Conservation (phyloP, 2,113 vertebrate genomes). For the Loxodonta africana region DNA sequence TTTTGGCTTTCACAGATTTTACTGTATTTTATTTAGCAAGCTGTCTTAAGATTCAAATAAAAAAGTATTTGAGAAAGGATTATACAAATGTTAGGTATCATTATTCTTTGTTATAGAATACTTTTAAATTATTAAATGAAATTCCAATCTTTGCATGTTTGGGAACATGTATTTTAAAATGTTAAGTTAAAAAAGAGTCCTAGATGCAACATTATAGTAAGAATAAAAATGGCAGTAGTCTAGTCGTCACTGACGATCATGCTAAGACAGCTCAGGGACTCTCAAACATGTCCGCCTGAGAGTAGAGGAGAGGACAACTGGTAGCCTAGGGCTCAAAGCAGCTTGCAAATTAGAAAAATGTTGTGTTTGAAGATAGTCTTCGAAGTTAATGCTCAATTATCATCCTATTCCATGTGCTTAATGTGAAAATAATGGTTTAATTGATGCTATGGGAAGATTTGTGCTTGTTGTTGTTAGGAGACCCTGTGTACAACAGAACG, state of each 20-base stretch:
- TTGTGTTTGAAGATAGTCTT: not conserved
- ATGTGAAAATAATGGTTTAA: slow-evolving; percentile 1
- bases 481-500: no score
- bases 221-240: not conserved
- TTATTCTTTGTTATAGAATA: not conserved
- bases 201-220: not conserved
- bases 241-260: not conserved
- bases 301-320: no score
- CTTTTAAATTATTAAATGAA: slow-evolving; percentile 57
- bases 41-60: not conserved
- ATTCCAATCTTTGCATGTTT: not conserved
- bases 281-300: not conserved
- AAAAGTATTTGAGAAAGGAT: not conserved
- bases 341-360: not conserved
- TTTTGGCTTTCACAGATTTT: not conserved
- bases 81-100: not conserved
- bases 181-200: not conserved
- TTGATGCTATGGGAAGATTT: not conserved
- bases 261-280: fast-evolving
- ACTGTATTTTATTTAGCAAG: not conserved
- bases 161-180: slow-evolving; percentile 12
- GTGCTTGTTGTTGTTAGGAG: no score
- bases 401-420: not conserved
- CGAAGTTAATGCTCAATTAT: not conserved
- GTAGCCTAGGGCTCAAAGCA: not conserved